A percentile compares a stretch with the other conserved stretches of the same genome.
phyloP scores from a whole-genome alignment of 2,888 invertebrate genomes.

The Acrocera orbiculus region DNA sequence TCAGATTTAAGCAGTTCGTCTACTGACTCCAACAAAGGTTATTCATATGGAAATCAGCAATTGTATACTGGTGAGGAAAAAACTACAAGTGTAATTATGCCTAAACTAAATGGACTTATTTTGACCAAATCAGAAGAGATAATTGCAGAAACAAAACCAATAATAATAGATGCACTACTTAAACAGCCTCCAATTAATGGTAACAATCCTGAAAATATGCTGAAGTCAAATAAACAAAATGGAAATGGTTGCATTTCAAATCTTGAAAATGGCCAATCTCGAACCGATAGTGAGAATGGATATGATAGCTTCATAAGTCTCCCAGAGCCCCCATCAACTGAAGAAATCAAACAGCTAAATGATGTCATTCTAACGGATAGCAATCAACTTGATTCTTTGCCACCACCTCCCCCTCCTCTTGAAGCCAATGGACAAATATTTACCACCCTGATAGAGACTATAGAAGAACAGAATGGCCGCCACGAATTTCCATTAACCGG shows the following conservation, averaged over 20 bases:
- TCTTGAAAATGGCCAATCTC: not conserved
- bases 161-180: conserved; percentile 51
- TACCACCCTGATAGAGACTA: conserved; percentile 9
- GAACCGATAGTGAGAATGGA: conserved; percentile 16
- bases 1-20: conserved; percentile 61
- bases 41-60: conserved; percentile 63
- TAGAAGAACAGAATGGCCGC: conserved; percentile 13
- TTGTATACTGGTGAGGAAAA: conserved; percentile 57
- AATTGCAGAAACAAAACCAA: conserved; percentile 39
- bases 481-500: conserved; percentile 13
- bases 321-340: conserved; percentile 28
- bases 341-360: conserved; percentile 27
- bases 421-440: too few relatives aligned
- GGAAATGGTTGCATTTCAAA: not conserved
- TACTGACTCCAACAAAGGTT: conserved; percentile 52
- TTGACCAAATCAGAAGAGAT: too few relatives aligned
- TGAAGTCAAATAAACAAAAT: not conserved
- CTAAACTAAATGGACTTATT: conserved; percentile 21
- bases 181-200: conserved; percentile 39
- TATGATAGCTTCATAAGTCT: conserved; percentile 30
- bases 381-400: conserved; percentile 28
- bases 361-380: conserved; percentile 22
- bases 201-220: not conserved
- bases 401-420: conserved; percentile 27
- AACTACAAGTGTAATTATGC: conserved; percentile 28